Conservation (phyloP, 2,888 invertebrate genomes). For the Cerceris rybyensis region DNA sequence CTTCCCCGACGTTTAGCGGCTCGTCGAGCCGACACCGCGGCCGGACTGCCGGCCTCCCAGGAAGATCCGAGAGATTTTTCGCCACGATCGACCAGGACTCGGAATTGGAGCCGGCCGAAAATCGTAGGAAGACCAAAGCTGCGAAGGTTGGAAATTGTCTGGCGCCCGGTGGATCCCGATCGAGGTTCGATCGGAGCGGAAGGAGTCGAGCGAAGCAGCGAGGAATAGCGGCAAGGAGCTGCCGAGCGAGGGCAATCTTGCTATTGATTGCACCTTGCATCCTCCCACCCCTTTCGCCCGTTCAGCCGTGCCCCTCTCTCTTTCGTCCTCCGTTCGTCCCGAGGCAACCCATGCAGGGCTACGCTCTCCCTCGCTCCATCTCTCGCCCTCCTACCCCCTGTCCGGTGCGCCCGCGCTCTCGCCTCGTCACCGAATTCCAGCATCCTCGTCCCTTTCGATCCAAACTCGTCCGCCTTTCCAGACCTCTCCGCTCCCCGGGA, state of each 20-base stretch:
- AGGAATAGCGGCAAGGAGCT: slow-evolving; percentile 67
- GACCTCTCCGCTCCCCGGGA: slow-evolving; percentile 16
- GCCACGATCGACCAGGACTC: too few relatives aligned
- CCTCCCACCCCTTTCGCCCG: slow-evolving; percentile 54
- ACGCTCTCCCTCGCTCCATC: slow-evolving; percentile 31
- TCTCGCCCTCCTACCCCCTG: slow-evolving; percentile 12
- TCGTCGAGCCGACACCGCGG: neutral
- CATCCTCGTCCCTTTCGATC: slow-evolving; percentile 17
- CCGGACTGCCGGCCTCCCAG: too few relatives aligned
- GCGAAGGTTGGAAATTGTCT: too few relatives aligned
- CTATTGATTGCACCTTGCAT: slow-evolving; percentile 72
- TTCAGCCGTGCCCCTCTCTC: slow-evolving; percentile 29
- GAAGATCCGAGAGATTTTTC: too few relatives aligned
- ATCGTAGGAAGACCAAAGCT: too few relatives aligned
- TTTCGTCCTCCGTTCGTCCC: slow-evolving; percentile 48
- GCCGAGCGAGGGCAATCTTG: slow-evolving; percentile 69
- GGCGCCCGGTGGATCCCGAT: too few relatives aligned
- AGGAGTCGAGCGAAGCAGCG: too few relatives aligned
- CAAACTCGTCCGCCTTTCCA: slow-evolving; percentile 1
- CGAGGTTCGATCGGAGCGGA: too few relatives aligned
- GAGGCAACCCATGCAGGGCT: slow-evolving; percentile 33
- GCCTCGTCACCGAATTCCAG: slow-evolving; percentile 29
- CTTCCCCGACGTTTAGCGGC: slow-evolving; percentile 11
- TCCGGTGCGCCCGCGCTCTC: slow-evolving; percentile 3
- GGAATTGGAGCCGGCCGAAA: too few relatives aligned